Evolutionary conservation across 2,113 vertebrate species (phyloP).

Genomic region (Peucedramus taeniatus): DNA sequence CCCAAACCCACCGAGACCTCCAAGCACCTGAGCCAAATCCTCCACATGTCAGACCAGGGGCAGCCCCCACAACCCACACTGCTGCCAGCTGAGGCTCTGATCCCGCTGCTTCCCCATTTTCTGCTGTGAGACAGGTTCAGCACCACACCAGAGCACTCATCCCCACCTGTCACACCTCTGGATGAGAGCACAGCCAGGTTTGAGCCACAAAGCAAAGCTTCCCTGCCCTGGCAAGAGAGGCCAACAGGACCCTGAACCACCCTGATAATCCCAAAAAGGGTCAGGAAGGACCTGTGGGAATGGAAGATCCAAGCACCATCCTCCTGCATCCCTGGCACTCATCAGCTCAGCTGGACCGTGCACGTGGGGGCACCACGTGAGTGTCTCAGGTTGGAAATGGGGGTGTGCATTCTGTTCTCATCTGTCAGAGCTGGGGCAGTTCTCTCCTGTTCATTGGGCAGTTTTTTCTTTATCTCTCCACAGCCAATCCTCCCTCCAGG

Average conservation of each 20-base stretch:
- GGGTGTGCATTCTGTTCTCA: fast-evolving
- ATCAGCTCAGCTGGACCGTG: fast-evolving
- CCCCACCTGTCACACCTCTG: background rate
- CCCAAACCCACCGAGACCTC: background rate
- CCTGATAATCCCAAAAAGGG: fast-evolving
- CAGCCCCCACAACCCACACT: background rate
- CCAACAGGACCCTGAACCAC: background rate
- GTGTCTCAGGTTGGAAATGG: no score
- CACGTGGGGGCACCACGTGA: no score
- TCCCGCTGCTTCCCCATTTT: background rate
- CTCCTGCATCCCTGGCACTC: background rate
- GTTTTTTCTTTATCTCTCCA: no score
- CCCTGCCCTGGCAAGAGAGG: fast-evolving
- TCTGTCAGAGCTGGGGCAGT: no score
- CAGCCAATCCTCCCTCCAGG: no score
- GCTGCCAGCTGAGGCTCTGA: background rate
- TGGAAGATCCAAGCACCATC: fast-evolving
- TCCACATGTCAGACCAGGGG: fast-evolving
- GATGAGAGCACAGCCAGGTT: background rate
- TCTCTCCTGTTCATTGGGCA: no score
- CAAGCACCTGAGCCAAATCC: background rate
- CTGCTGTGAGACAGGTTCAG: background rate
- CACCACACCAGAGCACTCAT: background rate
- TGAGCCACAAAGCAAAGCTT: background rate
- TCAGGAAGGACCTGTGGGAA: background rate